Evolutionary conservation across 2,113 vertebrate species (phyloP).

Genomic region (Tringa solitaria): DNA sequence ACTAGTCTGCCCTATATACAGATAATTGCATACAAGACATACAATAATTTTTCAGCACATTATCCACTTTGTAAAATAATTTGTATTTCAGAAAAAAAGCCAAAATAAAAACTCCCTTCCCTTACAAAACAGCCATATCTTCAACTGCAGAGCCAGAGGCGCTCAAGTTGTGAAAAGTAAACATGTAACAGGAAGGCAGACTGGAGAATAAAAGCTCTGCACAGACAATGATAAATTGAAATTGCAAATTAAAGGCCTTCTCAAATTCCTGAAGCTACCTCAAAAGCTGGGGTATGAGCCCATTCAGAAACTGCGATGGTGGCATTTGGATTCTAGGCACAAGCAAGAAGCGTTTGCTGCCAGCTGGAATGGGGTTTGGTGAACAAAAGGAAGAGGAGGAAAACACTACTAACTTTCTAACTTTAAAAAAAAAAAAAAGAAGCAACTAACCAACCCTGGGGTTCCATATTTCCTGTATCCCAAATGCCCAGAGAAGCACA

Average conservation of each 20-base stretch:
- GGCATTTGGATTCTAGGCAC: not conserved
- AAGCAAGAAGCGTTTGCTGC: not conserved
- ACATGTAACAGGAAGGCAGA: not conserved
- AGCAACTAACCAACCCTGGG: not conserved
- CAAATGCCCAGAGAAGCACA: not conserved
- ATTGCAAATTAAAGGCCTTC: not conserved
- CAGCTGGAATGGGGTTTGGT: not conserved
- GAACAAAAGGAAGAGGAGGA: not conserved
- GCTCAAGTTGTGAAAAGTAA: not conserved
- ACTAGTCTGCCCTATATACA: not conserved
- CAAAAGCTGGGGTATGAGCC: not conserved
- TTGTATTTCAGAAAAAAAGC: not conserved
- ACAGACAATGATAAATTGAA: not conserved
- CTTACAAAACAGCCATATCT: not conserved
- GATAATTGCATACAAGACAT: not conserved
- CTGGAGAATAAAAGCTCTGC: not conserved
- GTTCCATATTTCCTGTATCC: not conserved
- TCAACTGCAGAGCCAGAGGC: not conserved
- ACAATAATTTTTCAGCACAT: not conserved
- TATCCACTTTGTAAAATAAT: not conserved
- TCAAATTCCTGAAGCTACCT: not conserved
- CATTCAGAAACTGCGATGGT: rapidly evolving
- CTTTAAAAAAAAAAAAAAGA: not conserved
- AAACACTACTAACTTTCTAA: not conserved
- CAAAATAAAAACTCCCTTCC: not conserved